Percentiles rank a stretch among this genome's conserved stretches.
Conservation (phyloP, 2,888 invertebrate species). For the Drosophila parthenogenetica region DNA sequence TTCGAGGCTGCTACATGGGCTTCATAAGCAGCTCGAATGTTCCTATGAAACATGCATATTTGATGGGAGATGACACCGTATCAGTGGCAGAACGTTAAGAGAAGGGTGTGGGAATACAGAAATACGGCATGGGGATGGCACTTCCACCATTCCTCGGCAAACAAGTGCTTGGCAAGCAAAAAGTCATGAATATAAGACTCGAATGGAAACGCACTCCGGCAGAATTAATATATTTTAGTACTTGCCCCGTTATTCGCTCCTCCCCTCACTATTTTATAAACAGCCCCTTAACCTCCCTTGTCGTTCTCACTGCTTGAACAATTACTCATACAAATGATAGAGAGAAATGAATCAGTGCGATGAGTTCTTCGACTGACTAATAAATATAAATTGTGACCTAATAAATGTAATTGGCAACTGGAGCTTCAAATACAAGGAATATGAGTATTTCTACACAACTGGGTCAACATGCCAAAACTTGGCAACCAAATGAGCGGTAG, state of each 20-base stretch:
- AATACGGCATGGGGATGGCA: background rate
- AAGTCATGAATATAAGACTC: slow-evolving; percentile 33
- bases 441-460: slow-evolving; percentile 62
- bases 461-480: slow-evolving; percentile 58
- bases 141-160: background rate
- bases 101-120: background rate
- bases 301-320: slow-evolving; percentile 24
- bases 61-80: slow-evolving; percentile 54
- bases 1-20: slow-evolving; percentile 20
- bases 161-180: slow-evolving; percentile 32
- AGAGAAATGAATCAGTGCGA: slow-evolving; percentile 63
- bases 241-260: background rate
- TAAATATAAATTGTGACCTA: slow-evolving; percentile 73
- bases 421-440: slow-evolving; percentile 28
- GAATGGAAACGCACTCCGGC: slow-evolving; percentile 29
- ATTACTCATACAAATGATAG: slow-evolving; percentile 75
- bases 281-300: background rate
- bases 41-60: slow-evolving; percentile 73
- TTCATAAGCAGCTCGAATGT: slow-evolving; percentile 56
- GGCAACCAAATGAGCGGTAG: slow-evolving; percentile 53
- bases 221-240: slow-evolving; percentile 65
- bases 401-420: slow-evolving; percentile 75
- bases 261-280: background rate
- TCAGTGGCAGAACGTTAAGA: background rate
- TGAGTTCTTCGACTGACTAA: slow-evolving; percentile 34